Conservation (phyloP, 1,140 invertebrate genomes). For the Nebria ingens region DNA sequence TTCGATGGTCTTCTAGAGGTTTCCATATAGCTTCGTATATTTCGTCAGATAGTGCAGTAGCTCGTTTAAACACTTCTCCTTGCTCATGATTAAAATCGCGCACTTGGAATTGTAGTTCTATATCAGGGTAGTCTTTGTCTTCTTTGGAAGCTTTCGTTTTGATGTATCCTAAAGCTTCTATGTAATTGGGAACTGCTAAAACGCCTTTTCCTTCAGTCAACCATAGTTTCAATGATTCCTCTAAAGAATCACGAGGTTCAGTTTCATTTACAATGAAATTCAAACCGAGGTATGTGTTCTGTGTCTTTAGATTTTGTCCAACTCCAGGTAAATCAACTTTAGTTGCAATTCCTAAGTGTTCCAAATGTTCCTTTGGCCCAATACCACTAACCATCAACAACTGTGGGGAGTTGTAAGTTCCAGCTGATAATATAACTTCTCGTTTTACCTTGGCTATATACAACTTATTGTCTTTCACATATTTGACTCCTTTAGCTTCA, state of each 20-base stretch:
- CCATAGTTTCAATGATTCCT: not conserved
- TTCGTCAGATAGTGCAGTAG: slow-evolving; percentile 20
- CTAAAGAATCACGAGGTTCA: not conserved
- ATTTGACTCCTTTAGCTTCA: slow-evolving; percentile 52
- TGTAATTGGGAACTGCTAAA: slow-evolving; percentile 33
- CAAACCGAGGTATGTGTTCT: slow-evolving; percentile 37
- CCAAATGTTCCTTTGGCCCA: slow-evolving; percentile 51
- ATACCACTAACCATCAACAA: slow-evolving; percentile 72
- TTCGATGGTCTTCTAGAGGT: slow-evolving; percentile 39
- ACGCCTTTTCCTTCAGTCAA: slow-evolving; percentile 19
- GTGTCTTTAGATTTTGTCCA: slow-evolving; percentile 46
- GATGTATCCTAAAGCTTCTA: slow-evolving; percentile 42
- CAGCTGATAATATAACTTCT: slow-evolving; percentile 61
- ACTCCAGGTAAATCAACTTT: slow-evolving; percentile 37
- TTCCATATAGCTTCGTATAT: slow-evolving; percentile 19
- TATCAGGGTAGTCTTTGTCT: slow-evolving; percentile 41
- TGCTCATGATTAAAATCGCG: slow-evolving; percentile 24
- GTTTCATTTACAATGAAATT: slow-evolving; percentile 18
- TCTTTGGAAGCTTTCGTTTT: slow-evolving; percentile 32
- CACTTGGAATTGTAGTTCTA: slow-evolving; percentile 46
- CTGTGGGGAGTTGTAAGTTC: slow-evolving; percentile 68
- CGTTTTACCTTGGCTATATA: slow-evolving; percentile 45
- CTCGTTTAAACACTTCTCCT: slow-evolving; percentile 30
- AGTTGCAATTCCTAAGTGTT: slow-evolving; percentile 35
- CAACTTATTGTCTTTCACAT: slow-evolving; percentile 35